phyloP scores from a whole-genome alignment of 2,113 vertebrate species.

The Myodes glareolus region DNA sequence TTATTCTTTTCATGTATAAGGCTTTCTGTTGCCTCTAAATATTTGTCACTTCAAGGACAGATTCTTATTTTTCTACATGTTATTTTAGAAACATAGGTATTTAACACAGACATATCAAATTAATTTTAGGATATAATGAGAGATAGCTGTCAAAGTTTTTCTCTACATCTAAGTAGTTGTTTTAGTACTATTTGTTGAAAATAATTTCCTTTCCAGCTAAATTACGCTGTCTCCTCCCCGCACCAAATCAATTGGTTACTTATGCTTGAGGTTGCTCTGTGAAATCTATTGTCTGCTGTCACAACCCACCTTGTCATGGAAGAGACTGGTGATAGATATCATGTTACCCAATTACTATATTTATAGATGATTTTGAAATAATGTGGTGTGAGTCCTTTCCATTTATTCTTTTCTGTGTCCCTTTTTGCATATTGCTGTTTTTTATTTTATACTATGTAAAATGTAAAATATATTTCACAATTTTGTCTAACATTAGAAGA shows the following conservation, averaged over 20 bases:
- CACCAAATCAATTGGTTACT: neutral
- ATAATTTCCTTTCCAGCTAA: constrained; percentile 18
- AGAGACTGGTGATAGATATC: neutral
- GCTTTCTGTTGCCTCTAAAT: neutral
- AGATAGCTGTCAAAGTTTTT: neutral
- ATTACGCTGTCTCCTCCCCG: neutral
- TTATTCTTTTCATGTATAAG: constrained; percentile 2
- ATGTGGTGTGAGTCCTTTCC: neutral
- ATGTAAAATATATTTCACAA: constrained; percentile 10
- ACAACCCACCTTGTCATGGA: neutral
- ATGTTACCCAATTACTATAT: neutral
- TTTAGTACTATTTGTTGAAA: constrained; percentile 35
- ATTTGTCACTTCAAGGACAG: neutral
- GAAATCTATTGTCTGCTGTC: neutral
- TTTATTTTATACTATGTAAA: neutral
- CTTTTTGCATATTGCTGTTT: neutral
- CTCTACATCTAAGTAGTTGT: neutral
- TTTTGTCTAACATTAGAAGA: constrained; percentile 7
- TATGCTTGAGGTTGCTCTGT: neutral
- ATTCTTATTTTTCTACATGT: neutral
- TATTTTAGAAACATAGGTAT: neutral
- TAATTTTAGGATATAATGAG: neutral
- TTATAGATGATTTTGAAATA: constrained; percentile 47
- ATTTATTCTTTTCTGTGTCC: constrained; percentile 23
- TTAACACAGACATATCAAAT: neutral